A percentile compares a stretch with the other conserved stretches of the same genome.
Evolutionary conservation across 2,113 vertebrate genomes (phyloP).

Genomic region (Tinamus guttatus): DNA sequence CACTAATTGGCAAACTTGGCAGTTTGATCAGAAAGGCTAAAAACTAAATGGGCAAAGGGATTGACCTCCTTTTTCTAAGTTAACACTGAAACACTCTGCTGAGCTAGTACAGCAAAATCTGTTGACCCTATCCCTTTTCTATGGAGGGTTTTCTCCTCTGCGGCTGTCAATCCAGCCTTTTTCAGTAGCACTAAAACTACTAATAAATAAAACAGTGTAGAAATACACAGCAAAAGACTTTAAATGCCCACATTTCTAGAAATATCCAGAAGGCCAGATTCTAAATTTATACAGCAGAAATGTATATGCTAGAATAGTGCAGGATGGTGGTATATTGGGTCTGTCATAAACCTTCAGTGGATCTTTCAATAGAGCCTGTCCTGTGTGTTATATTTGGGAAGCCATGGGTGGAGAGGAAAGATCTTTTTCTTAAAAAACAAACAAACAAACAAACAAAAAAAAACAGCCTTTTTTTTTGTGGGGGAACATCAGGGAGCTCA

Average conservation of each 20-base stretch:
- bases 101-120: neutral
- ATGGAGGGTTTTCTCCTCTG: neutral
- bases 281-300: neutral
- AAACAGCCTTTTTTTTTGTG: neutral
- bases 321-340: neutral
- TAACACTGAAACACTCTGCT: neutral
- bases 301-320: neutral
- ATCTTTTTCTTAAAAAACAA: neutral
- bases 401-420: neutral
- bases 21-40: conserved; percentile 20
- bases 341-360: neutral
- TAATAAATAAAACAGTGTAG: neutral
- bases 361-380: neutral
- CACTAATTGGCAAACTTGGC: conserved; percentile 24
- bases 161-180: neutral
- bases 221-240: neutral
- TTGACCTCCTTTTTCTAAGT: neutral
- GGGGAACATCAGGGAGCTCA: neutral
- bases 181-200: neutral
- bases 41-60: neutral
- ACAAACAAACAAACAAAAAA: too few relatives aligned
- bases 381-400: neutral
- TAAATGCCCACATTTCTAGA: neutral
- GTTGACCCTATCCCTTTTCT: neutral
- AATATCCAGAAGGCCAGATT: neutral